A percentile compares a stretch with the other conserved stretches of the same genome.
Conservation (phyloP, 2,797 vertebrate genomes). For the Neosilurus mollespiculum region DNA sequence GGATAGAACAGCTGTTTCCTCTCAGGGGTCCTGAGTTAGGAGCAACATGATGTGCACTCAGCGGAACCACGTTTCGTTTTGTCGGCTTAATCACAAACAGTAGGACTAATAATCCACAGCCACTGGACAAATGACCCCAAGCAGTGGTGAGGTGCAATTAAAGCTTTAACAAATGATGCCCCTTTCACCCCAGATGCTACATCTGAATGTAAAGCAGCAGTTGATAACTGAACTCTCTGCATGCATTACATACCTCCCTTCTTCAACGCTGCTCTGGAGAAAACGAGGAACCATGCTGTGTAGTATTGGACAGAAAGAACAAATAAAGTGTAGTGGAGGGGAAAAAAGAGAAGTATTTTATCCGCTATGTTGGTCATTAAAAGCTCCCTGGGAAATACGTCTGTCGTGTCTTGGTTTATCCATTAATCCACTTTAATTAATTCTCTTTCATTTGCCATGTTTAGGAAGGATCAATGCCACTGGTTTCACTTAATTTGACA, state of each 20-base stretch:
- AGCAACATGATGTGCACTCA: constrained; percentile 24
- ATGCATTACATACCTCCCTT: constrained; percentile 40
- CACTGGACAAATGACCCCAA: constrained; percentile 55
- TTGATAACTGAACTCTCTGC: constrained; percentile 16
- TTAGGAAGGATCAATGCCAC: constrained; percentile 76
- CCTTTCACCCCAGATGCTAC: constrained; percentile 40
- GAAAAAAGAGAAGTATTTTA: constrained; percentile 41
- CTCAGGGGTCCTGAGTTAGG: constrained; percentile 46
- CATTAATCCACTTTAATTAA: constrained; percentile 79
- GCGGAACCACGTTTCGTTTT: constrained; percentile 39
- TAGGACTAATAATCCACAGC: constrained; percentile 48
- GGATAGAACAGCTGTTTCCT: constrained; percentile 58
- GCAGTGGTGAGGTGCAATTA: constrained; percentile 53
- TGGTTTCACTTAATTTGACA: constrained; percentile 79
- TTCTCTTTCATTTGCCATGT: constrained; percentile 75
- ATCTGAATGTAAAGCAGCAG: constrained; percentile 50
- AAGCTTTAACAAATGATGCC: constrained; percentile 41
- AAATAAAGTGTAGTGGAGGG: constrained; percentile 49
- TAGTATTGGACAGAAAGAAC: constrained; percentile 52
- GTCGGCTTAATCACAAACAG: constrained; percentile 56
- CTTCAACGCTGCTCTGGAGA: constrained; percentile 22
- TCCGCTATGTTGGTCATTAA: constrained; percentile 67
- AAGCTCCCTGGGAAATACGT: constrained; percentile 62
- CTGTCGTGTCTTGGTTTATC: constrained; percentile 70
- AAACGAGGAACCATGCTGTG: constrained; percentile 28